Evolutionary conservation across 2,113 vertebrate genomes (phyloP).

Genomic region (Xiphorhynchus elegans): DNA sequence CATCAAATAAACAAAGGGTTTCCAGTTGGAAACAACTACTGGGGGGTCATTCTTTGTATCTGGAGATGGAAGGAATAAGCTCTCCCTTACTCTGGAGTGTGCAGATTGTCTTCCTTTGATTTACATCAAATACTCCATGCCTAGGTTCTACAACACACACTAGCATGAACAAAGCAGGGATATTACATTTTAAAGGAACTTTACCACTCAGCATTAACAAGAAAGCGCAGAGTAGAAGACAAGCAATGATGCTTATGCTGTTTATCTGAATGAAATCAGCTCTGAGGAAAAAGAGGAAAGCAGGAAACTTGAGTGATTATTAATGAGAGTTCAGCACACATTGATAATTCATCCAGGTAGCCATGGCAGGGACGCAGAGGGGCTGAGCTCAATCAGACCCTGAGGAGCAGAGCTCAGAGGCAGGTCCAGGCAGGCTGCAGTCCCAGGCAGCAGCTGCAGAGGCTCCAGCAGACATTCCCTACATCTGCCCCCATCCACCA

Average conservation of each 20-base stretch:
- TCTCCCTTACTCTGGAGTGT: background rate
- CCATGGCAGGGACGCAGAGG: background rate
- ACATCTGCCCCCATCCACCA: background rate
- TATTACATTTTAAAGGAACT: background rate
- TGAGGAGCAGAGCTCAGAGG: background rate
- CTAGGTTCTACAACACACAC: background rate
- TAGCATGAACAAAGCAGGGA: background rate
- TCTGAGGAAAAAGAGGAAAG: background rate
- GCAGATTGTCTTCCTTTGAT: background rate
- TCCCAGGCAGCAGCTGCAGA: constrained; percentile 15
- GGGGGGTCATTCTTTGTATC: background rate
- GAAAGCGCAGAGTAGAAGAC: background rate
- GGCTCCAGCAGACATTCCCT: background rate
- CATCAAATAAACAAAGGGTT: background rate
- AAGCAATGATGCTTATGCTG: background rate
- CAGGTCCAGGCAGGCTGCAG: background rate
- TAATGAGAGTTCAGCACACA: background rate
- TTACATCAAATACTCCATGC: background rate
- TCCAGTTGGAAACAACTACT: background rate
- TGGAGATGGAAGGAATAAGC: background rate
- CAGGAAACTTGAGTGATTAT: background rate
- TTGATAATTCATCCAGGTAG: background rate
- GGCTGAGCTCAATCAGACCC: too few species aligned
- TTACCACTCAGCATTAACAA: background rate
- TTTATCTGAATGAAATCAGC: background rate